These are phyloP conservation scores for Fopius arisanus DNA, from an alignment of 1,140 invertebrate genomes.

Conservation along the genomic window DNA sequence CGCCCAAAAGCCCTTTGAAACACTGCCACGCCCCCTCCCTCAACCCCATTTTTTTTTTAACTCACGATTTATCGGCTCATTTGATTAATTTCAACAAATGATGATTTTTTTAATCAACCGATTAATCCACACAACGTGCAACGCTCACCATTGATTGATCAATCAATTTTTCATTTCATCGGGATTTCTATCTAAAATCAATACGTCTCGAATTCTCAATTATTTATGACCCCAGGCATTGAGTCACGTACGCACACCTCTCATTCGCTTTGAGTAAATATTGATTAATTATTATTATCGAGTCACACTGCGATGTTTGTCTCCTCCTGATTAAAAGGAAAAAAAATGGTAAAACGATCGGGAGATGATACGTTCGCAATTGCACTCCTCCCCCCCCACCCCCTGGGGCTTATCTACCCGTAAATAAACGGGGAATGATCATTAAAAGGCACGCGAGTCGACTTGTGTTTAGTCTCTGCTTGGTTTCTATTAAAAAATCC, in stretches of 20 bases:
- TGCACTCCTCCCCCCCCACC: not conserved
- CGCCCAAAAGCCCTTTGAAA: constrained; percentile 21
- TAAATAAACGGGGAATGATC: not conserved
- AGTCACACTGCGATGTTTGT: not conserved
- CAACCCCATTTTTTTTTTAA: not conserved
- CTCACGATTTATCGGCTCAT: too few species aligned
- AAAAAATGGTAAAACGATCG: not conserved
- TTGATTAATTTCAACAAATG: too few species aligned
- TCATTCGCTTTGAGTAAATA: not conserved
- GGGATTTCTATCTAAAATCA: not conserved
- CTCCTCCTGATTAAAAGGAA: not conserved
- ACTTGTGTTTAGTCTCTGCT: not conserved
- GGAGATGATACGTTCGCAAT: not conserved
- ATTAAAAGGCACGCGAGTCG: constrained; percentile 3
- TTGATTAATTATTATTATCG: not conserved
- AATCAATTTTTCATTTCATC: not conserved
- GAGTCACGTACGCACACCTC: not conserved
- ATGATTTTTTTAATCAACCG: too few species aligned
- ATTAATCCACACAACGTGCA: too few species aligned
- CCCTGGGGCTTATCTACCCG: not conserved
- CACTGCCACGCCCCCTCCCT: constrained; percentile 8
- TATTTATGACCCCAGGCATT: not conserved
- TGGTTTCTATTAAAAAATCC: not conserved
- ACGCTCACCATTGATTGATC: too few species aligned
- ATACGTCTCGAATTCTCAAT: not conserved